Evolutionary conservation across 2,113 vertebrate genomes (phyloP).

Genomic region (Phodopus roborovskii): DNA sequence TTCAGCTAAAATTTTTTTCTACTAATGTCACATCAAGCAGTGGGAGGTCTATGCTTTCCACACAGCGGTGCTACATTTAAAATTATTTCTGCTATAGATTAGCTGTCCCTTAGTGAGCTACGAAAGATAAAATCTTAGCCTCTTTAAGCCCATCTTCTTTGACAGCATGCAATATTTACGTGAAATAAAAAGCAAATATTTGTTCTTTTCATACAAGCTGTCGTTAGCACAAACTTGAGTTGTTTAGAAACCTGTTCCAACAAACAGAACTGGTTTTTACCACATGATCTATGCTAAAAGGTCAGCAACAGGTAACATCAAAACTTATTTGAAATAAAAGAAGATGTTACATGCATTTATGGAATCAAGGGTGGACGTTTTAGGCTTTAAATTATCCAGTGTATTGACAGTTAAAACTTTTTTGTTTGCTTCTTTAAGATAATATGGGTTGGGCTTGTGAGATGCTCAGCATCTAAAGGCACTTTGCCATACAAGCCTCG

Average conservation of each 20-base stretch:
- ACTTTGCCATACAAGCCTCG: not conserved
- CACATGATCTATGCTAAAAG: not conserved
- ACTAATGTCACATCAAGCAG: conserved; percentile 56
- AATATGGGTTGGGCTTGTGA: not conserved
- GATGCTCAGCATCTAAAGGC: not conserved
- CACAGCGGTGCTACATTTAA: conserved; percentile 49
- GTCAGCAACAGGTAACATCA: not conserved
- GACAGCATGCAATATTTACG: conserved; percentile 74
- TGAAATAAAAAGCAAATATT: conserved; percentile 79
- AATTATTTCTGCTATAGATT: conserved; percentile 76
- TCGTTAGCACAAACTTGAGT: conserved; percentile 70
- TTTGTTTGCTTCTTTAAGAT: conserved; percentile 41
- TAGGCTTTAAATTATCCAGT: not conserved
- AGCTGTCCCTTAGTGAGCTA: conserved; percentile 65
- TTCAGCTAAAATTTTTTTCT: conserved; percentile 50
- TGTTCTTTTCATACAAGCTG: conserved; percentile 75
- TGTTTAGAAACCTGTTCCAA: conserved; percentile 60
- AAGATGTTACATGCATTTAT: not conserved
- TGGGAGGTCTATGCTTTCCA: conserved; percentile 58
- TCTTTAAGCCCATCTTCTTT: conserved; percentile 68
- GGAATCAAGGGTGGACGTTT: not conserved
- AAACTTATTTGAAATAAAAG: conserved; percentile 10
- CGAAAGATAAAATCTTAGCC: conserved; percentile 75
- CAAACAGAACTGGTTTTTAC: conserved; percentile 63
- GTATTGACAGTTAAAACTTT: not conserved